phyloP scores from a whole-genome alignment of 1,140 invertebrate genomes.

The Macrosteles quadrilineatus region DNA sequence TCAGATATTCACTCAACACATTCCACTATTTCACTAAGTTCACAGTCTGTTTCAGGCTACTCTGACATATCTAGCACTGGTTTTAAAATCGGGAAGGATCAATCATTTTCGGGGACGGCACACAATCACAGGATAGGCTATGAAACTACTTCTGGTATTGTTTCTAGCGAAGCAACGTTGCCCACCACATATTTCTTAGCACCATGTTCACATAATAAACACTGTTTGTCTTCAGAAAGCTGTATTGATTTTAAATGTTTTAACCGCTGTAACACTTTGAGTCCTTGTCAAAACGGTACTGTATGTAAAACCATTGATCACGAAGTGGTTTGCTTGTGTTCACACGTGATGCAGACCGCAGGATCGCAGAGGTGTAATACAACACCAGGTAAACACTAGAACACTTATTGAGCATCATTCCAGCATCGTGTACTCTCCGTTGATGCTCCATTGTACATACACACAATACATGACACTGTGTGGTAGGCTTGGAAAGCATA shows the following conservation, averaged over 20 bases:
- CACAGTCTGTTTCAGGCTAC: too few relatives aligned
- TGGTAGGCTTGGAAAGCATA: not conserved
- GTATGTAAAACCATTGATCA: constrained; percentile 54
- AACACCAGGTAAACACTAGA: constrained; percentile 59
- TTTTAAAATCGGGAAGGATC: too few relatives aligned
- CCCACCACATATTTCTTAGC: too few relatives aligned
- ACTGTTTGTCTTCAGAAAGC: constrained; percentile 56
- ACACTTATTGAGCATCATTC: constrained; percentile 23
- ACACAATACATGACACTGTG: constrained; percentile 8
- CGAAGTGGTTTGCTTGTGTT: constrained; percentile 57
- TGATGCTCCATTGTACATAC: not conserved
- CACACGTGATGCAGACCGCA: constrained; percentile 43
- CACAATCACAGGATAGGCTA: too few relatives aligned
- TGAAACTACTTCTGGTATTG: too few relatives aligned
- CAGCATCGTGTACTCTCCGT: not conserved
- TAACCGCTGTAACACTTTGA: constrained; percentile 57
- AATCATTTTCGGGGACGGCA: too few relatives aligned
- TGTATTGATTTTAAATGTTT: constrained; percentile 57
- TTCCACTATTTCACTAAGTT: too few relatives aligned
- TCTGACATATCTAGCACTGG: too few relatives aligned
- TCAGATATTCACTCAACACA: not conserved
- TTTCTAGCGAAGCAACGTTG: too few relatives aligned
- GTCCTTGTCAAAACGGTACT: constrained; percentile 46
- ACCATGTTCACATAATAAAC: too few relatives aligned
- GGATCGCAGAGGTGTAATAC: constrained; percentile 53